Evolutionary conservation across 2,113 vertebrate genomes (phyloP).

Genomic region (Chaenocephalus aceratus): DNA sequence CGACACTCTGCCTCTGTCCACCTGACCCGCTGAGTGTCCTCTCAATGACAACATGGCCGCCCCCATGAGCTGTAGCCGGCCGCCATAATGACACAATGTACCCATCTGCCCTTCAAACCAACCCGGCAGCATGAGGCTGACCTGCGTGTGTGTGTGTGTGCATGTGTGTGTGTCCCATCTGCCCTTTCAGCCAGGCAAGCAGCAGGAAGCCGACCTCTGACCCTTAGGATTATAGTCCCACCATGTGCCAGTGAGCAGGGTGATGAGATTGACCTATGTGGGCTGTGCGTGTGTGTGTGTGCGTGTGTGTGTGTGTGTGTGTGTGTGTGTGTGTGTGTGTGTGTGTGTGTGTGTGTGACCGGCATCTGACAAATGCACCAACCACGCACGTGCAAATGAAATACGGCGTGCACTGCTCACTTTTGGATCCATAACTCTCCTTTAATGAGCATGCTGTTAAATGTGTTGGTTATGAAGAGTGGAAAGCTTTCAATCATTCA

Average conservation of each 20-base stretch:
- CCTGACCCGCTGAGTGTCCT: conserved; percentile 70
- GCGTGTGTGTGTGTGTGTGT: conserved; percentile 39
- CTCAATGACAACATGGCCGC: conserved; percentile 79
- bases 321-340: conserved; percentile 20
- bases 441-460: conserved; percentile 21
- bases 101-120: conserved; percentile 81
- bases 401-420: conserved; percentile 31
- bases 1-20: conserved; percentile 31
- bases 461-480: conserved; percentile 25
- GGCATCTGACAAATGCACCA: conserved; percentile 50
- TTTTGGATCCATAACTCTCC: conserved; percentile 47
- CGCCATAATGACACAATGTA: conserved; percentile 78
- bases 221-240: conserved; percentile 78
- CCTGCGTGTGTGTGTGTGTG: conserved; percentile 44
- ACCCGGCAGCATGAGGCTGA: conserved; percentile 65
- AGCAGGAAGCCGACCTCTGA: conserved; percentile 81
- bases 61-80: conserved; percentile 59
- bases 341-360: conserved; percentile 39
- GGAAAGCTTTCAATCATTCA: conserved; percentile 29
- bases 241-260: conserved; percentile 82
- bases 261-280: conserved; percentile 80
- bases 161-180: conserved; percentile 76
- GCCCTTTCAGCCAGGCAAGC: conserved; percentile 75
- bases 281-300: conserved; percentile 26
- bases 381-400: conserved; percentile 32